These are phyloP conservation scores for Zoanthus sociatus DNA, from an alignment of 92 coral and sea anemone genomes.

Conservation along the genomic window DNA sequence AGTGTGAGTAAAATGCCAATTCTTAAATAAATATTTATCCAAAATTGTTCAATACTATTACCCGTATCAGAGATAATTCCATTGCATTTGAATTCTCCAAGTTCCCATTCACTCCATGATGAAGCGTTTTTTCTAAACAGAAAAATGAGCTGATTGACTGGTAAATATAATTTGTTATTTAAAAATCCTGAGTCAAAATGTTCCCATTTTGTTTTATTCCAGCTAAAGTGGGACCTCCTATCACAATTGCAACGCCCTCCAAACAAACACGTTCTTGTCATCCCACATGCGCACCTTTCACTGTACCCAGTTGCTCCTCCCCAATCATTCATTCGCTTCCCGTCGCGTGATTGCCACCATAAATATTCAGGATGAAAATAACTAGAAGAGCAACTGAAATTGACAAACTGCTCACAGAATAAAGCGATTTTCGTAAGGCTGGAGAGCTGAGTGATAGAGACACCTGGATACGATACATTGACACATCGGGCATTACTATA, in stretches of 20 bases:
- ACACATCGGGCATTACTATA: conserved; percentile 42
- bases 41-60: too few species aligned
- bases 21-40: too few species aligned
- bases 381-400: conserved; percentile 24
- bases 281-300: conserved; percentile 72
- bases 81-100: conserved; percentile 62
- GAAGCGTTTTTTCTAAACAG: background rate
- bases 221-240: background rate
- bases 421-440: conserved; percentile 43
- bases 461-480: conserved; percentile 32
- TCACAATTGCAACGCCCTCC: conserved; percentile 54
- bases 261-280: conserved; percentile 56
- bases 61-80: background rate
- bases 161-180: conserved; percentile 53
- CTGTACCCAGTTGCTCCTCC: conserved; percentile 62
- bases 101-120: conserved; percentile 38
- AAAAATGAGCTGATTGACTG: conserved; percentile 50
- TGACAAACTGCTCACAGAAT: conserved; percentile 72
- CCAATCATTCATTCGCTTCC: conserved; percentile 64
- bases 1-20: too few species aligned
- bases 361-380: background rate
- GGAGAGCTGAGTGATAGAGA: conserved; percentile 55
- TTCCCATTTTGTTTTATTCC: conserved; percentile 29
- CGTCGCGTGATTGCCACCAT: conserved; percentile 78
- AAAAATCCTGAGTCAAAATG: conserved; percentile 50